Conservation (phyloP, 2,797 vertebrate genomes). For the Cuniculus paca region DNA sequence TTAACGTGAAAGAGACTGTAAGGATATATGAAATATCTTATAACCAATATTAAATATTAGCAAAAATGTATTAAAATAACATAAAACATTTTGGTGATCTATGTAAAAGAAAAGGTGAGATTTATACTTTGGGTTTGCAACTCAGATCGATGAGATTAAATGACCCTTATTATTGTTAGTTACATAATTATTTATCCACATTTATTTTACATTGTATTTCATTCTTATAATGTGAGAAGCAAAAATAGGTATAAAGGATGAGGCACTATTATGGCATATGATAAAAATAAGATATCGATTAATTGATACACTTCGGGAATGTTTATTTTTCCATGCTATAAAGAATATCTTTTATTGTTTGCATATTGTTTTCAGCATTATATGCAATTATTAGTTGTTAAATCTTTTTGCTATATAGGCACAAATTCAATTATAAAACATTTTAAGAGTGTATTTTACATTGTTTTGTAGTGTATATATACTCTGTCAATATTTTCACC, state of each 20-base stretch:
- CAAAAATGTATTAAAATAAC: neutral
- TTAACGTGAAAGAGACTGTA: neutral
- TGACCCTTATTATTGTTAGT: neutral
- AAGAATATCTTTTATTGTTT: neutral
- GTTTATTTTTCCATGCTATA: neutral
- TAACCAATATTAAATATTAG: neutral
- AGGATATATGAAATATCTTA: neutral
- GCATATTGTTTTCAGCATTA: neutral
- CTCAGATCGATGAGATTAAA: neutral
- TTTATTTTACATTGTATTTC: neutral
- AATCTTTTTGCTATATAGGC: neutral
- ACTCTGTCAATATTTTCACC: neutral
- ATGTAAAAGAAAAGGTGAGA: neutral
- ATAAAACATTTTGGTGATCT: neutral
- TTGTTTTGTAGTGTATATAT: neutral
- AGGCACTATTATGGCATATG: neutral
- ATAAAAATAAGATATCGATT: neutral
- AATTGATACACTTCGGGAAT: neutral
- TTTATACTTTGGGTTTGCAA: neutral
- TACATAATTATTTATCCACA: neutral
- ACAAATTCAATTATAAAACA: neutral
- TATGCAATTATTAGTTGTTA: neutral
- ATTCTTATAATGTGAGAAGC: neutral
- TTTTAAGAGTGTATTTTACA: neutral
- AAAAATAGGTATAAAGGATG: neutral